Conservation (phyloP, 2,888 invertebrate genomes). For the Thecocarcelia acutangulata region DNA sequence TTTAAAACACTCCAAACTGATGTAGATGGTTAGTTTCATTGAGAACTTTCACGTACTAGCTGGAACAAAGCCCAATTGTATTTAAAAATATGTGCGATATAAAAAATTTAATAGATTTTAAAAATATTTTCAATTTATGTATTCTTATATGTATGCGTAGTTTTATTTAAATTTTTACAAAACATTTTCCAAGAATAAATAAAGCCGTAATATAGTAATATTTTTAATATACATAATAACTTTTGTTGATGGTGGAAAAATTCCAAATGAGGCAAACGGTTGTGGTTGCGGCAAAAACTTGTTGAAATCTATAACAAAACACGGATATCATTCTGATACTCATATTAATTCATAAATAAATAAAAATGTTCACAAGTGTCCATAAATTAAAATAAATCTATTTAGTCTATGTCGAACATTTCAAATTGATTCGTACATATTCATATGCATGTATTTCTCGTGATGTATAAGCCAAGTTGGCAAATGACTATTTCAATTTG, state of each 20-base stretch:
- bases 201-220: neutral
- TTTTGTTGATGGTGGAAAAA: constrained; percentile 23
- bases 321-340: neutral
- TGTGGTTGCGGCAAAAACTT: constrained; percentile 29
- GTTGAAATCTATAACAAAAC: constrained; percentile 30
- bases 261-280: constrained; percentile 25
- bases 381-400: too few species aligned
- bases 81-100: too few species aligned
- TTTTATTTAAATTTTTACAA: neutral
- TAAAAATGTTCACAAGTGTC: too few species aligned
- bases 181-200: constrained; percentile 20
- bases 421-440: too few species aligned
- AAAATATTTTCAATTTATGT: constrained; percentile 3
- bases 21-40: constrained; percentile 20
- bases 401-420: too few species aligned
- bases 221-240: constrained; percentile 2
- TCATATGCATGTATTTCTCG: too few species aligned
- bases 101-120: constrained; percentile 14
- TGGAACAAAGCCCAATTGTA: neutral
- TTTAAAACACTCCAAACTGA: neutral
- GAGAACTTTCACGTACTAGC: constrained; percentile 10
- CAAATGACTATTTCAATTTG: too few species aligned
- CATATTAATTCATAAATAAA: too few species aligned
- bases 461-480: too few species aligned
- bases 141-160: neutral